Base-by-base conservation (phyloP, 1,140 invertebrate genomes). In the Planococcus citri region DNA sequence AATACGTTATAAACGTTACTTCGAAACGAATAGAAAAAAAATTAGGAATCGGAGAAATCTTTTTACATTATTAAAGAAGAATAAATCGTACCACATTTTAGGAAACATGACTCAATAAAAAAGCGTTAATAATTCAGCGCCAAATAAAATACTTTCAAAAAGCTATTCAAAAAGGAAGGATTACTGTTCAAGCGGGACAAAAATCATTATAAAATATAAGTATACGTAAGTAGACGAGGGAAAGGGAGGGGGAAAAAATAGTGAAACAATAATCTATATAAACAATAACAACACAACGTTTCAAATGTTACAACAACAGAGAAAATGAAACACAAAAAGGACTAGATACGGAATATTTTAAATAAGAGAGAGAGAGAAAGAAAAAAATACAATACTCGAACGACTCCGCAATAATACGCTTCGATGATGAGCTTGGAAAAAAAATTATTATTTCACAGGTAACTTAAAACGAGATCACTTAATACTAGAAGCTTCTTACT, bases 401-500 rank as follows among this genome's bases (percentile, higher is more conserved):
- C n/a, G 14, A 37, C 14, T 14, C 41, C 41, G 4, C 41, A 14
- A 9, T 17, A n/a, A 51, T 9, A 51, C 6, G 17, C 17, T 17
- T 51, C 41, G 17, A 9, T n/a, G 41, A 51, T 51, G 41, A 9
- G 41, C 41, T 51, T 51, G n/a, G n/a, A n/a, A n/a, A n/a, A n/a
- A n/a, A n/a, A n/a, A n/a, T 51, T 17, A 20, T 51, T 17, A 51
- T 51, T 51, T n/a, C 41, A 51, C 17, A 1, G 51, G 37, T 38
- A 27, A 69, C 37, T 57, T 38, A 38, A 69, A 69, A 51, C 37
- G 33, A 51, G 25, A 27, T 51, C 25, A 69, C 37, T 51, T 51
- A 57, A 69, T 22, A 33, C 25, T 41, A 51, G 41, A 51, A 57
- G 37, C 24, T 51, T 57, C 51, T 69, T 51, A 69, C 37, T 69